phyloP scores from a whole-genome alignment of 2,113 vertebrate species.

The Electrona antarctica region DNA sequence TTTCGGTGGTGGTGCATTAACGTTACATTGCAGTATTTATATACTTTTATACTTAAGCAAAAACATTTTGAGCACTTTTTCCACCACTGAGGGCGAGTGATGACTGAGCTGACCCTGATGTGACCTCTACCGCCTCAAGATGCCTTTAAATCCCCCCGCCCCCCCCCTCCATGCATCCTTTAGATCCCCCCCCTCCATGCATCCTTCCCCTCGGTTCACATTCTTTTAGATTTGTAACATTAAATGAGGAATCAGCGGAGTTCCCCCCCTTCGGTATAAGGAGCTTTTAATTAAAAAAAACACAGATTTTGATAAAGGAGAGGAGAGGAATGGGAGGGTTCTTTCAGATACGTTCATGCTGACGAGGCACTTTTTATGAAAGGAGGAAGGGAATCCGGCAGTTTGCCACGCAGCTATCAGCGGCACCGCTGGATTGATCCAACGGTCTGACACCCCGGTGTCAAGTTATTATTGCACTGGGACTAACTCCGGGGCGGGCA shows the following conservation, averaged over 20 bases:
- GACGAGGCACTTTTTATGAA: background rate
- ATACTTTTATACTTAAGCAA: too few species aligned
- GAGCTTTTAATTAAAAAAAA: slow-evolving; percentile 52
- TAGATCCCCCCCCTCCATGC: background rate
- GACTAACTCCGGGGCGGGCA: background rate
- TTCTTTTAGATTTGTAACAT: slow-evolving; percentile 40
- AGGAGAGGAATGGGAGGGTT: slow-evolving; percentile 3
- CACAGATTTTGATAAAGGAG: slow-evolving; percentile 33
- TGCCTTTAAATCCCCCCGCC: too few species aligned
- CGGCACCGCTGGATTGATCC: background rate
- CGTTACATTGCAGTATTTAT: too few species aligned
- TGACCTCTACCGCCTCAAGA: too few species aligned
- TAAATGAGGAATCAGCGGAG: slow-evolving; percentile 48
- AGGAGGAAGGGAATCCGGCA: background rate
- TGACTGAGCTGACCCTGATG: too few species aligned
- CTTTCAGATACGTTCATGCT: background rate
- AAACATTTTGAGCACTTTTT: too few species aligned
- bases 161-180: background rate
- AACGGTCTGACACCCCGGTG: background rate
- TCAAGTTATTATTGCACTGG: slow-evolving; percentile 5
- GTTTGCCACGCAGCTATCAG: background rate
- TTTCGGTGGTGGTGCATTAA: too few species aligned
- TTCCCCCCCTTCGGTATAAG: slow-evolving; percentile 26
- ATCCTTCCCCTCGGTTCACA: slow-evolving; percentile 19
- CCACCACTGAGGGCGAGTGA: too few species aligned